These are phyloP conservation scores for Platycheirus albimanus DNA, from an alignment of 2,888 invertebrate species.

Conservation along the genomic window DNA sequence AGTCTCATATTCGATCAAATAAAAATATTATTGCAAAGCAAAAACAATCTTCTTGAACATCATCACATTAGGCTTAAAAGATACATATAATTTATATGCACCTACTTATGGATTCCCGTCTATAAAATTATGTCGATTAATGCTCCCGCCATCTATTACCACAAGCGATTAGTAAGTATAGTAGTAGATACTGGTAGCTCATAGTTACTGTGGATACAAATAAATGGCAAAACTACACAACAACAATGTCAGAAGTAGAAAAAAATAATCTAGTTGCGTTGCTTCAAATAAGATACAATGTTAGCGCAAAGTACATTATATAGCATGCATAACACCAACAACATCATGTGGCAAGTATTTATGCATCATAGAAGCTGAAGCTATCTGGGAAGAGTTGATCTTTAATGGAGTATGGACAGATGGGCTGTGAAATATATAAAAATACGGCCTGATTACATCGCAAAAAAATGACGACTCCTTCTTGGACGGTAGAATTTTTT, in stretches of 20 bases:
- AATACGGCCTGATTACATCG: conserved; percentile 59
- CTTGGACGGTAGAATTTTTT: not conserved
- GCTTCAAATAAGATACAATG: conserved; percentile 7
- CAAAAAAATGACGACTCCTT: conserved; percentile 40
- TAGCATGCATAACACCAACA: conserved; percentile 18
- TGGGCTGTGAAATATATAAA: conserved; percentile 37
- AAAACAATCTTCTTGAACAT: not conserved
- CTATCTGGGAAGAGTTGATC: conserved; percentile 54
- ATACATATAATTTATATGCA: not conserved
- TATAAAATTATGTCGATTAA: conserved; percentile 37
- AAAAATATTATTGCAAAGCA: conserved; percentile 2
- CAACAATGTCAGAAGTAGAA: conserved; percentile 3
- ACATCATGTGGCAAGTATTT: not conserved
- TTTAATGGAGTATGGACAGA: conserved; percentile 56
- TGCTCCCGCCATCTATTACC: conserved; percentile 44
- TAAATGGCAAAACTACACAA: conserved; percentile 35
- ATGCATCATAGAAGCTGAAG: conserved; percentile 5
- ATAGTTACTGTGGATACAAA: conserved; percentile 33
- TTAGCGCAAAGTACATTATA: too few species aligned
- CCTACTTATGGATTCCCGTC: conserved; percentile 10
- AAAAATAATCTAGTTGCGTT: conserved; percentile 41
- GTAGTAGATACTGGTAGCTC: conserved; percentile 4
- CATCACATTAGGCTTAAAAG: not conserved
- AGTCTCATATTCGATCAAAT: not conserved
- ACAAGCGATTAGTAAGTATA: conserved; percentile 44